Percentiles rank a stretch among this genome's conserved stretches.
These are phyloP conservation scores for Sisyra terminalis DNA, from an alignment of 2,888 invertebrate species.

Conservation along the genomic window DNA sequence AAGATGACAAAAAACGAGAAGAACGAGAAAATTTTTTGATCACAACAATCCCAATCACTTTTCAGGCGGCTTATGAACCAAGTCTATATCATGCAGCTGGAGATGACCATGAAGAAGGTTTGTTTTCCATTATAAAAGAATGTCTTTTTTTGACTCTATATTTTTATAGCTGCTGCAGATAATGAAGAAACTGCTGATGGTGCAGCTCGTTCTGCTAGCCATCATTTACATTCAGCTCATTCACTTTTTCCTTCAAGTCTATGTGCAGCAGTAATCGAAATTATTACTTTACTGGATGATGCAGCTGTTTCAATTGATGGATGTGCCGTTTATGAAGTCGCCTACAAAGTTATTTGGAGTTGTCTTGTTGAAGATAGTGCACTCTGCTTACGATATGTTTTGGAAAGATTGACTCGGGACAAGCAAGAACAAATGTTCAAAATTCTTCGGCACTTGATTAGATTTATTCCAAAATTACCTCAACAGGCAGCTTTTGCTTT, in stretches of 20 bases:
- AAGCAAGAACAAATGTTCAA: slow-evolving; percentile 92
- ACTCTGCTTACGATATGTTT: slow-evolving; percentile 83
- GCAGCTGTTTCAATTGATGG: slow-evolving; percentile 90
- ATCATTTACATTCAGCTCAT: slow-evolving; percentile 82
- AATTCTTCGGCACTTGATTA: slow-evolving; percentile 73
- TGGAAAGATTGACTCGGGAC: slow-evolving; percentile 87
- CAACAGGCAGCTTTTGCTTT: slow-evolving; percentile 96
- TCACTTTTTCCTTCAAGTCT: slow-evolving; percentile 93
- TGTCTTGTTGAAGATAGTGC: slow-evolving; percentile 97
- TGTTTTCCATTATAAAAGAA: slow-evolving; percentile 6
- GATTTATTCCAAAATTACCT: slow-evolving; percentile 84
- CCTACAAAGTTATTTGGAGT: slow-evolving; percentile 93
- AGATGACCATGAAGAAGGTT: slow-evolving; percentile 76
- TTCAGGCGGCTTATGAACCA: slow-evolving; percentile 93
- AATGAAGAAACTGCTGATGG: slow-evolving; percentile 40
- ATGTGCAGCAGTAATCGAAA: slow-evolving; percentile 89
- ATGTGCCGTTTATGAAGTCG: slow-evolving; percentile 90
- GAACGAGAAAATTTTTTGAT: slow-evolving; percentile 91
- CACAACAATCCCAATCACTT: slow-evolving; percentile 86
- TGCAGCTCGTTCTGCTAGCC: slow-evolving; percentile 52
- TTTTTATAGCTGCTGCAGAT: slow-evolving; percentile 24
- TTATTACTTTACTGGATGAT: slow-evolving; percentile 88
- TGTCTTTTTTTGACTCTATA: neutral
- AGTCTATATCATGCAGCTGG: slow-evolving; percentile 68
- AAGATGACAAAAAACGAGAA: slow-evolving; percentile 88